A percentile compares a stretch with the other conserved stretches of the same genome.
Evolutionary conservation across 2,113 vertebrate species (phyloP).

Genomic region (Poicephalus meyeri): DNA sequence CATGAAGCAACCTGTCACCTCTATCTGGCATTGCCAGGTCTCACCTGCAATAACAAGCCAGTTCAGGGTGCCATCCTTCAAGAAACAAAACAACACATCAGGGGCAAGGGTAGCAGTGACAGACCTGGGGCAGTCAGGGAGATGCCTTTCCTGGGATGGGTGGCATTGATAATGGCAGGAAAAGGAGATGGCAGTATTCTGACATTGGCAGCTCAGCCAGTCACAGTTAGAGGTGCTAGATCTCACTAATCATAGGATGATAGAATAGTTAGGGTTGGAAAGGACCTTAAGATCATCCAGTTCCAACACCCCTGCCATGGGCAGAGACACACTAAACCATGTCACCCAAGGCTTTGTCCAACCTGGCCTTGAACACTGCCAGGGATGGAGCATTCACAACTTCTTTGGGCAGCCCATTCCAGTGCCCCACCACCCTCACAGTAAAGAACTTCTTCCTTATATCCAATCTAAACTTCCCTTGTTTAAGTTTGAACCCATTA

Average conservation of each 20-base stretch:
- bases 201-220: not conserved
- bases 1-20: not conserved
- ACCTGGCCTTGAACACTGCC: no score
- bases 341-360: no score
- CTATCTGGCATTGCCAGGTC: not conserved
- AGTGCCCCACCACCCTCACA: no score
- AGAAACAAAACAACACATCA: not conserved
- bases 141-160: not conserved
- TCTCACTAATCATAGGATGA: not conserved
- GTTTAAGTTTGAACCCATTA: no score
- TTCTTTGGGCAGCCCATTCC: no score
- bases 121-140: not conserved
- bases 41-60: not conserved
- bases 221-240: not conserved
- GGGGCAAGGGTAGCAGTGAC: not conserved
- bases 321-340: no score
- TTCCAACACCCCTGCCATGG: no score
- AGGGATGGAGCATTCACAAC: no score
- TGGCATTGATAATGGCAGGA: not conserved
- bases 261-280: no score
- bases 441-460: no score
- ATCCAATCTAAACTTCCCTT: no score
- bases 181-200: accelerated
- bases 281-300: no score
- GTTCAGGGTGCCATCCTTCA: not conserved